Evolutionary conservation across 2,113 vertebrate genomes (phyloP).

Genomic region (Pseudonaja textilis): DNA sequence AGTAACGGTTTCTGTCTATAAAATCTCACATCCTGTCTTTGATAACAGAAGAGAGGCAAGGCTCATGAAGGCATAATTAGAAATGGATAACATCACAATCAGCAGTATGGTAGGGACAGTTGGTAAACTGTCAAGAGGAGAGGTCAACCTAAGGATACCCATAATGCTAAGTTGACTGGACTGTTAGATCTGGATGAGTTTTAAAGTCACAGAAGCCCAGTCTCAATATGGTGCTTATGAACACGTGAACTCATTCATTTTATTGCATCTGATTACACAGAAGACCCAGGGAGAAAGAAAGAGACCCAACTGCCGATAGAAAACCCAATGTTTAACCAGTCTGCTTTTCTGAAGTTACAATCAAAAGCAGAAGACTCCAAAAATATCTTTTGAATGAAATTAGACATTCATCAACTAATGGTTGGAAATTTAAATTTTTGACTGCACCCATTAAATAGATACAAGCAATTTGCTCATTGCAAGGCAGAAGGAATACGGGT

Average conservation of each 20-base stretch:
- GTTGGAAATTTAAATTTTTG: not conserved
- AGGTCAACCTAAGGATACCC: not conserved
- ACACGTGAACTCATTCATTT: slow-evolving; percentile 17
- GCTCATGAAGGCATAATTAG: slow-evolving; percentile 12
- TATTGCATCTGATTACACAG: not conserved
- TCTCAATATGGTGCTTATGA: not conserved
- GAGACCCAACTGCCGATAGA: not conserved
- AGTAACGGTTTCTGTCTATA: not conserved
- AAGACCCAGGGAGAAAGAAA: not conserved
- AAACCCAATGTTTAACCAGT: not conserved
- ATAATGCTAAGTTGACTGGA: not conserved
- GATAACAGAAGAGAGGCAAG: slow-evolving; percentile 11
- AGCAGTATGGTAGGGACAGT: not conserved
- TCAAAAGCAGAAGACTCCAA: not conserved
- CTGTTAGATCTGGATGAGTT: not conserved
- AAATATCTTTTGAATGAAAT: not conserved
- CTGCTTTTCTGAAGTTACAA: not conserved
- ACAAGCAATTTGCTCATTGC: not conserved
- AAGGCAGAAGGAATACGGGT: not conserved
- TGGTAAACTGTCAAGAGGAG: not conserved
- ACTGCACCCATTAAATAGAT: not conserved
- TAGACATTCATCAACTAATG: not conserved
- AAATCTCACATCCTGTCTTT: slow-evolving; percentile 6
- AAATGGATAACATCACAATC: not conserved
- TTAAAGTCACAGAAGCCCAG: not conserved